Percentiles rank a stretch among this genome's conserved stretches.
Conservation (phyloP, 2,113 vertebrate genomes). For the Gallinago paraguaiae region DNA sequence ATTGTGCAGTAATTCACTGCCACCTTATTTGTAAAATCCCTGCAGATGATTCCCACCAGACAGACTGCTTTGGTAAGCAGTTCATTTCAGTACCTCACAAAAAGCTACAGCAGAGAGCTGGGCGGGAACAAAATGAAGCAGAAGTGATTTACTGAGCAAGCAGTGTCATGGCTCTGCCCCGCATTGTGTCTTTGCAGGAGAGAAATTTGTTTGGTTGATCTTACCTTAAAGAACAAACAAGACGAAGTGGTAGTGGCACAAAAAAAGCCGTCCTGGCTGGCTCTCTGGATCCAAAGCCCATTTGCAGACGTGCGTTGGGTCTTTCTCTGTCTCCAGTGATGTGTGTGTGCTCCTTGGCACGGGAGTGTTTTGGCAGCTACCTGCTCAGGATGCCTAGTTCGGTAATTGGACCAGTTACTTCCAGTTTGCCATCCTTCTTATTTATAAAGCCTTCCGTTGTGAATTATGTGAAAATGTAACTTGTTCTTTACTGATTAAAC, state of each 20-base stretch:
- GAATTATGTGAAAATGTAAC: not conserved
- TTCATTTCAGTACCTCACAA: conserved; percentile 49
- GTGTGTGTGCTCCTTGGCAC: not conserved
- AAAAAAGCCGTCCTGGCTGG: not conserved
- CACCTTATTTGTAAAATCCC: conserved; percentile 54
- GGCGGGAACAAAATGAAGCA: conserved; percentile 12
- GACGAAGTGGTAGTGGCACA: not conserved
- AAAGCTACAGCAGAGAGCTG: conserved; percentile 29
- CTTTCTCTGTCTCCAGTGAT: not conserved
- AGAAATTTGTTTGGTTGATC: conserved; percentile 1
- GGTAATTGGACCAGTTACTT: not conserved
- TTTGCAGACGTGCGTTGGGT: not conserved
- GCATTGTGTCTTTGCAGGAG: conserved; percentile 6
- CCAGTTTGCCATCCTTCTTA: not conserved
- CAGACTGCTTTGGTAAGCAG: conserved; percentile 64
- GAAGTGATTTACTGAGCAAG: conserved; percentile 61
- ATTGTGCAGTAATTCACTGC: conserved; percentile 31
- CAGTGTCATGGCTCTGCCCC: conserved; percentile 25
- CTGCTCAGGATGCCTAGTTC: not conserved
- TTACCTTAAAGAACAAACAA: conserved; percentile 12
- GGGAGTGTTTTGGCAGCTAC: not conserved
- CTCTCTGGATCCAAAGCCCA: not conserved
- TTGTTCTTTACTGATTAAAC: not conserved
- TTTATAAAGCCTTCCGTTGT: not conserved
- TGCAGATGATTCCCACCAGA: conserved; percentile 30